phyloP scores from a whole-genome alignment of 2,113 vertebrate species.

The Cariama cristata region DNA sequence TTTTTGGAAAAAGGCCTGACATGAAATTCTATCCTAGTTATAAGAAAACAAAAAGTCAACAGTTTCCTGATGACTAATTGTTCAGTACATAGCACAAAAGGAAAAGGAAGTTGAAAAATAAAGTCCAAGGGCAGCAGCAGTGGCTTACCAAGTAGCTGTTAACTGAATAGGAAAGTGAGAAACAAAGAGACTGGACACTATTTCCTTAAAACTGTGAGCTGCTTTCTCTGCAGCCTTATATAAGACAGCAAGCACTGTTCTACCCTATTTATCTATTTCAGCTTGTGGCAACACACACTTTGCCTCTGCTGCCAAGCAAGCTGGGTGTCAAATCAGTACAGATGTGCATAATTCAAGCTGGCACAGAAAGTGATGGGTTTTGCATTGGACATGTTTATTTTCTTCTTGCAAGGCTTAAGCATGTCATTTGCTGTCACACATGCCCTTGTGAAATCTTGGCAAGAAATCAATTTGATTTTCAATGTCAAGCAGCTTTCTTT shows the following conservation, averaged over 20 bases:
- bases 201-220: neutral
- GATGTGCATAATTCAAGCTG: constrained; percentile 76
- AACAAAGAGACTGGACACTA: neutral
- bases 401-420: constrained; percentile 76
- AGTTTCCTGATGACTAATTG: neutral
- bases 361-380: constrained; percentile 73
- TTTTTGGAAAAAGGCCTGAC: neutral
- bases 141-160: neutral
- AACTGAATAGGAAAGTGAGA: neutral
- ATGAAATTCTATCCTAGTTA: rapidly evolving
- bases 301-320: constrained; percentile 47
- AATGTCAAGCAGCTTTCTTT: constrained; percentile 69
- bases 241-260: neutral
- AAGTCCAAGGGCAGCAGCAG: neutral
- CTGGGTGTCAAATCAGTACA: constrained; percentile 67
- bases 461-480: constrained; percentile 81
- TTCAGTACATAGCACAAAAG: neutral
- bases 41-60: neutral
- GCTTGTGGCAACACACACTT: constrained; percentile 39
- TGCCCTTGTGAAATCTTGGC: constrained; percentile 78
- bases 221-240: neutral
- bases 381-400: constrained; percentile 77
- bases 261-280: constrained; percentile 53
- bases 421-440: constrained; percentile 75
- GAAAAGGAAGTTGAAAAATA: rapidly evolving